Evolutionary conservation across 2,797 vertebrate species (phyloP).

Genomic region (Diglossa cyanea): DNA sequence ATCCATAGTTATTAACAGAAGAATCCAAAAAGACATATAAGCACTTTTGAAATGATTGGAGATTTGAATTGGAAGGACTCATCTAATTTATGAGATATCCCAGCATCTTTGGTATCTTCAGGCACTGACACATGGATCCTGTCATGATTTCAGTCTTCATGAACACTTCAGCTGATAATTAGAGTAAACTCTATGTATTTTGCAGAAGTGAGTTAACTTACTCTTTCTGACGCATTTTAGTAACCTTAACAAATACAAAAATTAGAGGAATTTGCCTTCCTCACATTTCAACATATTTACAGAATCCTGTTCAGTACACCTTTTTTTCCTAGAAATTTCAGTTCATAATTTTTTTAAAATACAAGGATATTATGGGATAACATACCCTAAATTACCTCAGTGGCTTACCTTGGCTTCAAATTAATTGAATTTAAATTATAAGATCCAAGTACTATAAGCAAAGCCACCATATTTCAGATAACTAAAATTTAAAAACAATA

Average conservation of each 20-base stretch:
- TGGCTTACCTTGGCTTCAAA: not conserved
- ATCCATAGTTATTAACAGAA: not conserved
- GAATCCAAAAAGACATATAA: not conserved
- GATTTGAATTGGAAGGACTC: not conserved
- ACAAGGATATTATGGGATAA: fast-evolving
- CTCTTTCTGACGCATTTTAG: not conserved
- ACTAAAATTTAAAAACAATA: not conserved
- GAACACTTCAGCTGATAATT: not conserved
- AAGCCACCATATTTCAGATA: not conserved
- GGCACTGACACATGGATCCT: not conserved
- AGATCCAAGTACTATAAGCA: not conserved
- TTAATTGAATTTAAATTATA: not conserved
- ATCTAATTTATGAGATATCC: not conserved
- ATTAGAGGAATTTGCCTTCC: not conserved
- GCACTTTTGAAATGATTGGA: not conserved
- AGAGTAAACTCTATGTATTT: not conserved
- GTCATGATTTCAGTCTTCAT: not conserved
- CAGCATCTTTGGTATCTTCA: not conserved
- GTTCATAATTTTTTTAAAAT: not conserved
- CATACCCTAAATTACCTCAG: not conserved
- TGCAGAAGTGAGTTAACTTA: not conserved
- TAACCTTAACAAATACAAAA: not conserved
- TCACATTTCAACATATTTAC: not conserved
- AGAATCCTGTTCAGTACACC: not conserved
- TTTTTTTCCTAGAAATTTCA: not conserved